These are phyloP conservation scores for Perizoma affinitatum DNA, from an alignment of 2,888 invertebrate species.

Conservation along the genomic window DNA sequence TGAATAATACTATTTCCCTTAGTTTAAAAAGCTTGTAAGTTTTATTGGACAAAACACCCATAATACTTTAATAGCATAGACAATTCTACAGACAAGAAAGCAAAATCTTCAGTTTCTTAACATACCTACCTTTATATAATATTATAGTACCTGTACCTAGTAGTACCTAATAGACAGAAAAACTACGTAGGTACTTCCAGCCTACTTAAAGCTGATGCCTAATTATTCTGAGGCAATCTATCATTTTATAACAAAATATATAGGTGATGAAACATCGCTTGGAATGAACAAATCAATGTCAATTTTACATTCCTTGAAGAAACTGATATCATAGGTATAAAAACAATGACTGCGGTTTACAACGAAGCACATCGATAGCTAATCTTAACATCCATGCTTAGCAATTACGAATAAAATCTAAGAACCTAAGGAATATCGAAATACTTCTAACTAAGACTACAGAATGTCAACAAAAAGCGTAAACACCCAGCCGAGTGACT, in stretches of 20 bases:
- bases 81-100: no score
- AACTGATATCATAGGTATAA: conserved; percentile 40
- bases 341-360: conserved; percentile 41
- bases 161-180: no score
- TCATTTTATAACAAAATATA: conserved; percentile 9
- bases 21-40: no score
- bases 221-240: neutral
- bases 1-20: no score
- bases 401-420: conserved; percentile 55
- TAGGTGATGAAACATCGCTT: conserved; percentile 34
- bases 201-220: no score
- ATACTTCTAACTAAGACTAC: conserved; percentile 51
- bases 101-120: no score
- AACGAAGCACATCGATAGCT: conserved; percentile 48
- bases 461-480: conserved; percentile 78
- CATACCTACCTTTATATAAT: no score
- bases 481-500: conserved; percentile 78
- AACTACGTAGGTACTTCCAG: no score
- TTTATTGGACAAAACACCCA: no score
- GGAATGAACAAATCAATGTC: conserved; percentile 42
- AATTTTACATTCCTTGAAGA: conserved; percentile 35
- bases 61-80: no score
- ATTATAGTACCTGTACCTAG: no score
- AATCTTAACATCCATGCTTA: conserved; percentile 64
- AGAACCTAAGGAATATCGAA: conserved; percentile 55